These are phyloP conservation scores for Lasioglossum marginatum DNA, from an alignment of 2,888 invertebrate genomes.

Conservation along the genomic window DNA sequence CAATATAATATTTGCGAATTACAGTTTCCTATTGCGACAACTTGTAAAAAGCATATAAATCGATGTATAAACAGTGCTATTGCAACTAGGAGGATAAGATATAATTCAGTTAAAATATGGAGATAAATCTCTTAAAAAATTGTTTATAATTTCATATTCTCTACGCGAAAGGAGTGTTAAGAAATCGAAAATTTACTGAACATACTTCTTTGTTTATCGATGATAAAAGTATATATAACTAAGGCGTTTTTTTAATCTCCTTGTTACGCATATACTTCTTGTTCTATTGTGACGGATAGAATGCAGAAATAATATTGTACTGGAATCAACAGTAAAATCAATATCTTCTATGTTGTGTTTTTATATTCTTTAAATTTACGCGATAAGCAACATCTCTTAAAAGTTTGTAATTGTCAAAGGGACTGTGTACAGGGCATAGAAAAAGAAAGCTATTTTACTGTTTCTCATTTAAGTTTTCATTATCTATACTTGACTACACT, in stretches of 20 bases:
- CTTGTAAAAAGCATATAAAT: conserved; percentile 53
- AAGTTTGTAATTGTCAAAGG: conserved; percentile 46
- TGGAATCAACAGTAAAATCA: conserved; percentile 56
- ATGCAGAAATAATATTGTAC: conserved; percentile 51
- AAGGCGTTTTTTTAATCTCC: conserved; percentile 56
- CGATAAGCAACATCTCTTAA: conserved; percentile 28
- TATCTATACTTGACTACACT: conserved; percentile 40
- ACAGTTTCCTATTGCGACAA: conserved; percentile 51
- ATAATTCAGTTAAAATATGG: conserved; percentile 37
- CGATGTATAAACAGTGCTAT: conserved; percentile 52
- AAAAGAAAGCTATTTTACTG: conserved; percentile 47
- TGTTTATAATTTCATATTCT: conserved; percentile 55
- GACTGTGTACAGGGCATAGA: conserved; percentile 61
- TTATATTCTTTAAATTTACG: conserved; percentile 37
- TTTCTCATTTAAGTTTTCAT: conserved; percentile 43
- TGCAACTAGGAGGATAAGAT: conserved; percentile 45
- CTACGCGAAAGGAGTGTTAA: conserved; percentile 46
- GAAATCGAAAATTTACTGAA: conserved; percentile 37
- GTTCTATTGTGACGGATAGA: conserved; percentile 51
- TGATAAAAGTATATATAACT: conserved; percentile 46
- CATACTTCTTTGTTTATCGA: conserved; percentile 45
- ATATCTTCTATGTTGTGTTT: conserved; percentile 55
- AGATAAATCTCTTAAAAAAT: conserved; percentile 39
- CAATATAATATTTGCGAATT: conserved; percentile 31
- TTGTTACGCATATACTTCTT: conserved; percentile 50